phyloP scores from a whole-genome alignment of 2,888 invertebrate species.

The Anthophora plumipes region DNA sequence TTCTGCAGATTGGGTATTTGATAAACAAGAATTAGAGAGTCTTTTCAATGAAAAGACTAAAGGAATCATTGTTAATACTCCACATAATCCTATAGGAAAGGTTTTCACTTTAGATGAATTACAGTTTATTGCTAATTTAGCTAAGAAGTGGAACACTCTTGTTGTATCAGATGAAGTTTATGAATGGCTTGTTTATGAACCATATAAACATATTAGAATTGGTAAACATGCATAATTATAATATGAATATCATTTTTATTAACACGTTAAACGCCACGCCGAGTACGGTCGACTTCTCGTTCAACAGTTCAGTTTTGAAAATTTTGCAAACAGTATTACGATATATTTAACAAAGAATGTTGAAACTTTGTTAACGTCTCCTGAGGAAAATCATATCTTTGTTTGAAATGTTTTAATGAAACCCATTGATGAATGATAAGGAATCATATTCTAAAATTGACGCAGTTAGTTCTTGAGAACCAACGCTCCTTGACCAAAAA shows the following conservation, averaged over 20 bases:
- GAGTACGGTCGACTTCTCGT: no score
- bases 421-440: no score
- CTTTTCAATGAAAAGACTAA: conserved; percentile 96
- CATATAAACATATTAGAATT: conserved; percentile 94
- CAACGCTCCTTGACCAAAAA: no score
- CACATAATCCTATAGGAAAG: conserved; percentile 99
- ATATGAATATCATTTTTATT: not conserved
- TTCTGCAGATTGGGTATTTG: conserved; percentile 96
- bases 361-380: no score
- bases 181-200: conserved; percentile 97
- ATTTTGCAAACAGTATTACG: no score
- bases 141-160: conserved; percentile 96
- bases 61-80: conserved; percentile 97
- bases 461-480: no score
- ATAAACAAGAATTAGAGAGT: conserved; percentile 91
- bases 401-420: no score
- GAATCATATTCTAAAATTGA: no score
- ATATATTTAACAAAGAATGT: no score
- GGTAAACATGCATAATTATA: conserved; percentile 86
- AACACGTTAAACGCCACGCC: no score
- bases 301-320: no score
- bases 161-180: conserved; percentile 99
- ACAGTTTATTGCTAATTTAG: conserved; percentile 92
- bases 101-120: conserved; percentile 91
- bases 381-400: no score